phyloP scores from a whole-genome alignment of 2,113 vertebrate genomes.

The Thalassoma bifasciatum region DNA sequence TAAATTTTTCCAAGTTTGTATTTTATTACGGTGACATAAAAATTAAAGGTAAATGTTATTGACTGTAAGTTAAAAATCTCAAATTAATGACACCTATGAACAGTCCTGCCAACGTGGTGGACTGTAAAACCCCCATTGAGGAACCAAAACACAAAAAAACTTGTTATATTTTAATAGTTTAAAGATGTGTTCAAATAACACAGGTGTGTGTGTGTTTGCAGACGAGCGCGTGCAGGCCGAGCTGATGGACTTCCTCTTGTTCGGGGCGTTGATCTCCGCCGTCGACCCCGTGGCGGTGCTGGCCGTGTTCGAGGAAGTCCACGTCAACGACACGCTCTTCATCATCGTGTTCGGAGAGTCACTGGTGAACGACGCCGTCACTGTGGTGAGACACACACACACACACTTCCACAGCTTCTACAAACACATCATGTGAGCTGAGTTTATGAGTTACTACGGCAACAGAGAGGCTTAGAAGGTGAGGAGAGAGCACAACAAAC shows the following conservation, averaged over 20 bases:
- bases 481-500: not conserved
- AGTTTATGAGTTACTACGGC: conserved; percentile 1
- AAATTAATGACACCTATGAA: no score
- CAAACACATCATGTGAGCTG: conserved; percentile 12
- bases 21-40: no score
- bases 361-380: conserved; percentile 96
- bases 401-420: not conserved
- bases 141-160: no score
- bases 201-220: conserved; percentile 52
- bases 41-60: no score
- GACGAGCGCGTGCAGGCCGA: conserved; percentile 88
- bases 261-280: conserved; percentile 94
- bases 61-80: no score
- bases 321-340: conserved; percentile 95
- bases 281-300: conserved; percentile 96
- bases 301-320: conserved; percentile 96
- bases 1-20: no score
- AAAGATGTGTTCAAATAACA: no score
- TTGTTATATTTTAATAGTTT: no score
- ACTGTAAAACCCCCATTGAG: no score
- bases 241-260: conserved; percentile 95
- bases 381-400: conserved; percentile 89
- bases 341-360: conserved; percentile 99
- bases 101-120: no score
- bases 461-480: conserved; percentile 16